phyloP scores from a whole-genome alignment of 2,113 vertebrate species.

The Coptodon rendalli region DNA sequence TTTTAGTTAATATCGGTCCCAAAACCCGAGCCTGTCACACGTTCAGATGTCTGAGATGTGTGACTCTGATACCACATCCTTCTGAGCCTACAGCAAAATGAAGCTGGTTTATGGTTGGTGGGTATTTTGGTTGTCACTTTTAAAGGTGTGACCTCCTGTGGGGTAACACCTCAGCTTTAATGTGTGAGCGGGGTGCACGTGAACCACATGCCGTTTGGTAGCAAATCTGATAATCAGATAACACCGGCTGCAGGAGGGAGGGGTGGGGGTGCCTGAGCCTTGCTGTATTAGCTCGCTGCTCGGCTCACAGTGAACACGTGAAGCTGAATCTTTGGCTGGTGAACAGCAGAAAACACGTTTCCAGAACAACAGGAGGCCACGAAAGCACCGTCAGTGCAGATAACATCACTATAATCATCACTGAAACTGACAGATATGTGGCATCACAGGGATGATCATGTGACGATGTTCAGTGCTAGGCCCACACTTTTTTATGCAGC shows the following conservation, averaged over 20 bases:
- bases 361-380: background rate
- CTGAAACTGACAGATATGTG: background rate
- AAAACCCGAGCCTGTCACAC: background rate
- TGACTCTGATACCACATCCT: background rate
- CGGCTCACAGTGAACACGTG: background rate
- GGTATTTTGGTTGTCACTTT: background rate
- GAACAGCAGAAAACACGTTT: background rate
- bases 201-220: background rate
- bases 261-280: background rate
- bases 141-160: background rate
- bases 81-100: background rate
- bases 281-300: background rate
- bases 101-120: background rate
- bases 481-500: background rate
- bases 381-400: background rate
- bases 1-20: background rate
- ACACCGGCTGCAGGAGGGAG: background rate
- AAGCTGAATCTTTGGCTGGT: background rate
- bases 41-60: background rate
- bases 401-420: background rate
- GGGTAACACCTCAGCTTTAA: background rate
- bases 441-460: background rate
- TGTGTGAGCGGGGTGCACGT: background rate
- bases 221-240: conserved; percentile 64
- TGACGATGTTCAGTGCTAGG: background rate